Evolutionary conservation across 1,140 invertebrate genomes (phyloP), one percentile per base, ranked within the genome.

Genomic region (Coenobita brevimanus): DNA sequence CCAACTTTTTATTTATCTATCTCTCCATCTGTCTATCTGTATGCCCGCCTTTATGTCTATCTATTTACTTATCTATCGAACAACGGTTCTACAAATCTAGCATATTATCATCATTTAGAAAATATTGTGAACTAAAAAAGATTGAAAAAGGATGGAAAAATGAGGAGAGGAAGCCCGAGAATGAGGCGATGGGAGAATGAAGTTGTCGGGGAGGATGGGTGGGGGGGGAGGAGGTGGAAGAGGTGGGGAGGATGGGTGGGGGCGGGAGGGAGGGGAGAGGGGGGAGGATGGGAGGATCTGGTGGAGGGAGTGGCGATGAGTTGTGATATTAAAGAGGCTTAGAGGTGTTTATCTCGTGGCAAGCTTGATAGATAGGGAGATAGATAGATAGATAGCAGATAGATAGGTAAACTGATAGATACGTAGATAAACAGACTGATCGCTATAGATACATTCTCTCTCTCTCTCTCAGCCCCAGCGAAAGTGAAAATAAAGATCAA

Each of bases 291-390:
- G 54, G 54, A 57, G n/a, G 54, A n/a, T 13, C 13, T 57, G 54
- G n/a, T 57, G 54, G 13, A 57, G n/a, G n/a, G 54, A n/a, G n/a
- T n/a, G n/a, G n/a, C n/a, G n/a, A n/a, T n/a, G n/a, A n/a, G n/a
- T n/a, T n/a, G n/a, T n/a, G n/a, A n/a, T n/a, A n/a, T n/a, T n/a
- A n/a, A n/a, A n/a, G n/a, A n/a, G n/a, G n/a, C n/a, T n/a, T n/a
- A n/a, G n/a, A n/a, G n/a, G n/a, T n/a, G 57, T 62, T 17, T 62
- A 24, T 62, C 17, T 62, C 17, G 21, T 17, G 21, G 57, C n/a
- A n/a, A n/a, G n/a, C n/a, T n/a, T 71, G 67, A 17, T 17, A 24
- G n/a, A 67, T 67, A 67, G 64, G n/a, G 64, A 67, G 64, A 67
- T 24, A 67, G 64, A 67, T 24, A 67, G 30, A 67, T 67, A 67